Base-by-base conservation (phyloP, 2,113 vertebrate species). In the Mola mola region DNA sequence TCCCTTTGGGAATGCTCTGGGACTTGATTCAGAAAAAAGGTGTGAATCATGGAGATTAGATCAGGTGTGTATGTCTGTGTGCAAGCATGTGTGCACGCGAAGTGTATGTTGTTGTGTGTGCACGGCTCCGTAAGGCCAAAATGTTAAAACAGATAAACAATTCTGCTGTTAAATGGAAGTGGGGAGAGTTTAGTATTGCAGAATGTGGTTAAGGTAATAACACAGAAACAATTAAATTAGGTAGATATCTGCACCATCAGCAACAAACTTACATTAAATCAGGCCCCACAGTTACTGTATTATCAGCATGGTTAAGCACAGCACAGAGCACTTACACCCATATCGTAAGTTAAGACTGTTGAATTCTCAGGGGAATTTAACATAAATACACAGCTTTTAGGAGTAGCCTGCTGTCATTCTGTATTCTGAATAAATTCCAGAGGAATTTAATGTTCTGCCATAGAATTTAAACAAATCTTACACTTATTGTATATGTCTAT, bases 171-270 rank as follows among this genome's bases (percentile, higher is more conserved):
- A 71, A 76, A 20, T 79, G 77, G 67, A 78, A 65, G 50, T 33
- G 37, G 36, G 70, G 22, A 7, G 48, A 43, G 52, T 26, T 64
- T 78, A 74, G 64, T 75, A 59, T 87, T 72, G 43, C 80, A 61
- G 57, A 83, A 81, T 58, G 60, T 83, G 67, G 82, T 82, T 84
- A 86, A 75, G 70, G 61, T 46, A 77, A 82, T 82, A 66, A 85
- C 74, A 75, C 70, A 77, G 60, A 52, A 52, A 73, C 66, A 79
- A 79, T 83, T 66, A 84, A 83, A 84, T 79, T 78, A 86, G 66
- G 65, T 50, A 66, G 75, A 74, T 82, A 74, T 76, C 70, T 78
- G 58, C 63, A 60, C 78, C 72, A 79, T 79, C 72, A 74, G 65
- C 70, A 75, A 64, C 21, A 75, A 59, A 60, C 48, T 34, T 51